Evolutionary conservation across 2,113 vertebrate species (phyloP).

Genomic region (Perca schrenkii): DNA sequence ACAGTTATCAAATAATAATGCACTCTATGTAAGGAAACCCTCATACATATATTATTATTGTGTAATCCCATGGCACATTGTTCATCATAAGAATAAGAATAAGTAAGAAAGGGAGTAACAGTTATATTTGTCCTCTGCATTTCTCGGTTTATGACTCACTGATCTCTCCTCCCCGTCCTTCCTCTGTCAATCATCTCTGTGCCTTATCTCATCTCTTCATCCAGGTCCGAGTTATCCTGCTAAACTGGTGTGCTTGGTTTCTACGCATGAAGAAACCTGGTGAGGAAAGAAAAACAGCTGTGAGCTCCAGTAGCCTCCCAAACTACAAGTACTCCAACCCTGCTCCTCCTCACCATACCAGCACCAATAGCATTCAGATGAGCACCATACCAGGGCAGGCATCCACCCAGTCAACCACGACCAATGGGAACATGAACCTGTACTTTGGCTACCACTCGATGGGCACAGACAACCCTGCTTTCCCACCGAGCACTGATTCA

Average conservation of each 20-base stretch:
- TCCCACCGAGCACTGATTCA: constrained; percentile 83
- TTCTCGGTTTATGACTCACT: not conserved
- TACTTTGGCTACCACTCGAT: constrained; percentile 85
- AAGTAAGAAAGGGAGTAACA: not conserved
- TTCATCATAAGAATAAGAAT: not conserved
- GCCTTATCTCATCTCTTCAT: not conserved
- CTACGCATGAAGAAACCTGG: constrained; percentile 92
- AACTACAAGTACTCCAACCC: constrained; percentile 84
- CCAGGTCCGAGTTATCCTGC: constrained; percentile 86
- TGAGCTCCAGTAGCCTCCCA: constrained; percentile 69
- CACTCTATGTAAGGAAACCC: not conserved
- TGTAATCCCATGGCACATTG: not conserved
- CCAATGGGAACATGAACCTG: constrained; percentile 86
- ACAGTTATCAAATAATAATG: not conserved
- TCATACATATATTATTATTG: not conserved
- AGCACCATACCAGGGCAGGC: constrained; percentile 82
- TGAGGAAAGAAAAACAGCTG: constrained; percentile 79
- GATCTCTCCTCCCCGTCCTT: not conserved
- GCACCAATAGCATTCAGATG: constrained; percentile 87
- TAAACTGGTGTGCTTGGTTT: constrained; percentile 94
- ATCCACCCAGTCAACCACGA: constrained; percentile 71
- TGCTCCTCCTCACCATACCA: constrained; percentile 78
- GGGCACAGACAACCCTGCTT: constrained; percentile 83
- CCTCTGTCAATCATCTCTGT: not conserved
- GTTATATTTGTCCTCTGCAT: not conserved